These are phyloP conservation scores for Thera britannica DNA, from an alignment of 2,888 invertebrate species.

Conservation along the genomic window DNA sequence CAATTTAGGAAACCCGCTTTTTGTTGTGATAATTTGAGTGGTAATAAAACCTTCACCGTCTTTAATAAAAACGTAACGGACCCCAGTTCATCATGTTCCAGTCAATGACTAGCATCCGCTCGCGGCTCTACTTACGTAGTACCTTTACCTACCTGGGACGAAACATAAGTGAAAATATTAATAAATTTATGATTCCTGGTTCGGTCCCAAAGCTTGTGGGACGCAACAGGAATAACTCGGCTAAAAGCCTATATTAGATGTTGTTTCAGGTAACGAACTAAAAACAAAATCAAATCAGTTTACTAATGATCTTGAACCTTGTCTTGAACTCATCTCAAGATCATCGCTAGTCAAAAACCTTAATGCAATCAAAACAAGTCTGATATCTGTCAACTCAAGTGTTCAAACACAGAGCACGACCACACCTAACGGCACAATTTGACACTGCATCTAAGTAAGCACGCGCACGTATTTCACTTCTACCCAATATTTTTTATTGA, in stretches of 20 bases:
- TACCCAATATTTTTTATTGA: no score
- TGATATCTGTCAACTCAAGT: constrained; percentile 3
- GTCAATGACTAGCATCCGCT: not conserved
- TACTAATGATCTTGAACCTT: no score
- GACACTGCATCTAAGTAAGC: constrained; percentile 8
- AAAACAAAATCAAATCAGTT: no score
- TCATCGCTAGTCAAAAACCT: not conserved
- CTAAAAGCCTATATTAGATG: no score
- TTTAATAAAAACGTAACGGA: constrained; percentile 14
- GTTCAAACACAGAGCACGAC: constrained; percentile 6
- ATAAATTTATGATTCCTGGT: no score
- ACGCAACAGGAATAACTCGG: no score
- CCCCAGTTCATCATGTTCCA: not conserved
- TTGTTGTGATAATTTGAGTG: constrained; percentile 38
- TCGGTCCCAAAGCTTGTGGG: no score
- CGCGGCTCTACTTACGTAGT: no score
- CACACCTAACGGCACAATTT: constrained; percentile 26
- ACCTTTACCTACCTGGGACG: no score
- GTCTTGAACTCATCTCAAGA: constrained; percentile 1
- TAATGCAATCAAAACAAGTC: not conserved
- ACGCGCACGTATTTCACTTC: no score
- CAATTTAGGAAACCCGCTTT: constrained; percentile 43
- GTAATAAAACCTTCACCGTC: constrained; percentile 30
- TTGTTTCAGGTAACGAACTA: no score
- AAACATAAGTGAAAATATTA: no score